Evolutionary conservation across 2,113 vertebrate species (phyloP).

Genomic region (Ceyx margarethae): DNA sequence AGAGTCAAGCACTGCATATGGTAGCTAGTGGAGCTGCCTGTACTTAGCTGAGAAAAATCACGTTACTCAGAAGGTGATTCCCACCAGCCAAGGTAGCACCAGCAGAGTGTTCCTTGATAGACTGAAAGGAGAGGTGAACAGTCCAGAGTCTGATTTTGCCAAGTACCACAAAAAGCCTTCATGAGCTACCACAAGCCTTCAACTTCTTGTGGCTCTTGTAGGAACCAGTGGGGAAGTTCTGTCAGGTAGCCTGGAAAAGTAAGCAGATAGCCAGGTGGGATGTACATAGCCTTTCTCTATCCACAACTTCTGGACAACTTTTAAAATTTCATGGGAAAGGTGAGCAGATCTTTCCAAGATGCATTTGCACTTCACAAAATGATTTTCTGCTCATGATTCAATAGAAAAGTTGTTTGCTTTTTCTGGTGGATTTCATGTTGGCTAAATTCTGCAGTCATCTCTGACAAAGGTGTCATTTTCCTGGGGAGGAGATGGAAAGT

Average conservation of each 20-base stretch:
- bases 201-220: neutral
- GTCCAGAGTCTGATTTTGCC: neutral
- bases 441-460: neutral
- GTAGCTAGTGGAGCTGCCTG: neutral
- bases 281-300: neutral
- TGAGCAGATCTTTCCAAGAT: neutral
- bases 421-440: neutral
- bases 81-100: neutral
- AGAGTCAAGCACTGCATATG: neutral
- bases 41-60: neutral
- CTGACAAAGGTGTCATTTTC: neutral
- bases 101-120: neutral
- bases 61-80: neutral
- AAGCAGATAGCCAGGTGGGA: neutral
- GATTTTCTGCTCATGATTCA: neutral
- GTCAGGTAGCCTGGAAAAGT: neutral
- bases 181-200: neutral
- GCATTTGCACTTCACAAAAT: neutral
- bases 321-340: neutral
- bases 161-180: neutral
- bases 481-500: neutral
- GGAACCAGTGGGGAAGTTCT: neutral
- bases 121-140: neutral
- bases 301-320: neutral
- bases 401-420: neutral